Base-by-base conservation (phyloP, 2,888 invertebrate genomes). In the Drosophila longiperda region DNA sequence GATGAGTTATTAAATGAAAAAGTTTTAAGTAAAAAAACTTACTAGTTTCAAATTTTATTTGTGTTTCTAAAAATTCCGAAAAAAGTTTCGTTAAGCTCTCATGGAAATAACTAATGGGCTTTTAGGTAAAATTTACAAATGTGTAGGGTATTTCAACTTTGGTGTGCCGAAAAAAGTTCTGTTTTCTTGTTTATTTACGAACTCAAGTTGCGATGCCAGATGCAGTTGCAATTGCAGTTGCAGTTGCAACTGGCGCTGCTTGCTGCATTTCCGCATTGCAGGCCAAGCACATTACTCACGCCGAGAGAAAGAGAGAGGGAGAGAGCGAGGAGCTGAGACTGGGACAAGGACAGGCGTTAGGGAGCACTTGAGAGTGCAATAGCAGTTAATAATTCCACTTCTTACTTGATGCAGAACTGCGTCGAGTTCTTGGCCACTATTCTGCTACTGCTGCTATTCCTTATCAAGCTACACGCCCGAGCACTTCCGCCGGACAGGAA, bases 231-330 rank as follows among this genome's bases (percentile, higher is more conserved):
- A 15, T n/a, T 54, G 55, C 38, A 58, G 53, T 34, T 60, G 53
- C 38, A 42, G 48, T 36, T 70, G 50, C 52, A 50, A 50, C 58
- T 74, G 52, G 52, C 34, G 52, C 34, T 38, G 64, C 64, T 65
- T 48, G 60, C 75, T 86, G 84, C 84, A 87, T 76, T 87, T 88
- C 87, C 88, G 86, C 86, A 84, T 88, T 78, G 82, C 80, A 75
- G 83, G 70, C 76, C 88, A 87, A 86, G 80, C 75, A 83, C 87
- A 87, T 87, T 86, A 87, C 84, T 87, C 86, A 87, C 55, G 20
- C 32, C 26, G 60, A 42, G n/a, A n/a, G 26, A 7, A 11, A 5
- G n/a, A 40, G n/a, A 15, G 20, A 12, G 9, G 5, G n/a, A 5
- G 3, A 3, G 26, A 3, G 6, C 7, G 20, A 7, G 38, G 29